Base-by-base conservation (phyloP, 2,113 vertebrate species). In the Dipodomys ordii region DNA sequence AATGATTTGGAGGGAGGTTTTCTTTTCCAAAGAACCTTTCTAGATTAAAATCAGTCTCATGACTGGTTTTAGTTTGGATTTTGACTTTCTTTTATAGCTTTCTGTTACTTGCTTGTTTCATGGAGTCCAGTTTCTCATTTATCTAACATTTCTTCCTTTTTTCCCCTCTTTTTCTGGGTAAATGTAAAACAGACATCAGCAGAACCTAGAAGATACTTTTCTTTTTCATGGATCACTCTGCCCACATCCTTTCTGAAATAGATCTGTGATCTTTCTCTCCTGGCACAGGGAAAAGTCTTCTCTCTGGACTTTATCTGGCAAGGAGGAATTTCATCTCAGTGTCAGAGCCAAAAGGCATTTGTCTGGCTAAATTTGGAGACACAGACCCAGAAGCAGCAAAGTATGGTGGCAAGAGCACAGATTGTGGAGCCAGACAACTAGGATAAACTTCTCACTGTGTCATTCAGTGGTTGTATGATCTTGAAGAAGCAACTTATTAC, bases 211-310 rank as follows among this genome's bases (percentile, higher is more conserved):
- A 67, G 78, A 60, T 53, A 25, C 82, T 92, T 88, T 85, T 68
- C 46, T 89, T 94, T 86, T 73, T 71, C 73, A 25, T 68, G 60
- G 72, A 71, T 82, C 71, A 86, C 78, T 94, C 92, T 90, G 82
- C 78, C 87, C 65, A 92, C 53, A 62, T 79, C 23, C 73, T 89
- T 91, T 94, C 92, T 80, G 82, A 96, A 94, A 92, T 71, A 93
- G 85, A 88, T 85, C 67, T 95, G 78, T 94, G 92, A 94, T 93
- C 78, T 93, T 94, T 95, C 60, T 95, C 53, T 96, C 53, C 74
- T 94, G 90, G 81, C 92, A 95, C 89, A 86, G 71, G 68, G 89
- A 76, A 30, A 87, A 65, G 62, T 30, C 35, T 67, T 87, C 93
- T 6, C 68, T 94, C 62, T 84, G 93, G 81, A 85, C 85, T 78